phyloP scores from a whole-genome alignment of 1,140 invertebrate genomes.

The Eupristina koningsbergeri region DNA sequence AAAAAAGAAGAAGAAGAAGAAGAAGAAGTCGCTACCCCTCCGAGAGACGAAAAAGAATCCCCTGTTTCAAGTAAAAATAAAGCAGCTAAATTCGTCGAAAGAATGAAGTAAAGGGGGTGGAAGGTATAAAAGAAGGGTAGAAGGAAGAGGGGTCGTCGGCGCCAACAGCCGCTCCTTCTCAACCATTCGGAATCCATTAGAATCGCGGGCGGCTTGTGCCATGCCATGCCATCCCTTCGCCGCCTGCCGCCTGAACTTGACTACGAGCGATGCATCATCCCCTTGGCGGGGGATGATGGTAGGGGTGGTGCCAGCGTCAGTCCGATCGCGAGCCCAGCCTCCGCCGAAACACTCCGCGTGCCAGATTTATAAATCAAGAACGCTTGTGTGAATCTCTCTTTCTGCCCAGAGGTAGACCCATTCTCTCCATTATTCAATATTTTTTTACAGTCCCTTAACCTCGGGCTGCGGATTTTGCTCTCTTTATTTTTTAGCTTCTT shows the following conservation, averaged over 20 bases:
- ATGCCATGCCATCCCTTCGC: no score
- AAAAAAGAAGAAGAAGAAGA: no score
- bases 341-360: conserved; percentile 20
- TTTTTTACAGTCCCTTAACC: background rate
- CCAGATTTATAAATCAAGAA: conserved; percentile 40
- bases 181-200: conserved; percentile 46
- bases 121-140: background rate
- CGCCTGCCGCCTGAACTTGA: conserved; percentile 10
- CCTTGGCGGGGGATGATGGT: background rate
- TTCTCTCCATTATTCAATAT: conserved; percentile 4
- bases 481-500: background rate
- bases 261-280: conserved; percentile 36
- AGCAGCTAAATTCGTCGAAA: background rate
- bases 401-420: background rate
- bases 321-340: background rate
- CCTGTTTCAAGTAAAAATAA: background rate
- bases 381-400: conserved; percentile 4
- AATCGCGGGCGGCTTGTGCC: background rate
- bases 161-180: conserved; percentile 36
- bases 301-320: background rate
- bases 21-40: background rate
- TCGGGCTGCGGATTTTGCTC: background rate
- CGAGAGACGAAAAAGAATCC: background rate
- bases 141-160: conserved; percentile 17
- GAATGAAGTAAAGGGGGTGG: background rate